Evolutionary conservation across 1,140 invertebrate genomes (phyloP).

Genomic region (Drosophila albomicans): DNA sequence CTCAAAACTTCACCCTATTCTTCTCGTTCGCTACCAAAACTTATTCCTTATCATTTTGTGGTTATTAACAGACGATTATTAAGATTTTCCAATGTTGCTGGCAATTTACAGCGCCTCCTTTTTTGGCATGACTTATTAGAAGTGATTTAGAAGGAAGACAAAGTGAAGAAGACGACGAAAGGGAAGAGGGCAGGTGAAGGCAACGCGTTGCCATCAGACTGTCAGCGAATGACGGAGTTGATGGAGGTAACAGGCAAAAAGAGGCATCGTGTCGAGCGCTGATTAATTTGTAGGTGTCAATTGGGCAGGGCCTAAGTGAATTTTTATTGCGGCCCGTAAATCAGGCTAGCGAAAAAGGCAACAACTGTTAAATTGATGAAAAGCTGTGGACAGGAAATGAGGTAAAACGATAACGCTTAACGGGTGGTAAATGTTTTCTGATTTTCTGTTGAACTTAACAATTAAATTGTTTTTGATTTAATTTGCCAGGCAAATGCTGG

Average conservation of each 20-base stretch:
- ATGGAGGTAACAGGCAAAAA: constrained; percentile 18
- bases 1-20: not conserved
- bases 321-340: constrained; percentile 74
- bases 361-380: constrained; percentile 7
- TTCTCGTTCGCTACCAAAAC: not conserved
- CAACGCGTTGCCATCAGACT: constrained; percentile 8
- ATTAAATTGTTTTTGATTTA: constrained; percentile 67
- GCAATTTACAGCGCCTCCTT: constrained; percentile 64
- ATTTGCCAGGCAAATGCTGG: constrained; percentile 54
- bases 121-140: constrained; percentile 72
- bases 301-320: constrained; percentile 65
- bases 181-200: not conserved
- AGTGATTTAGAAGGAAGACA: constrained; percentile 58
- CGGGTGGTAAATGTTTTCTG: constrained; percentile 16
- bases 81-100: constrained; percentile 32
- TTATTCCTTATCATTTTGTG: constrained; percentile 55
- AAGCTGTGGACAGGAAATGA: constrained; percentile 2
- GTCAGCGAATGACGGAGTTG: constrained; percentile 13
- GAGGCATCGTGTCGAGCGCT: constrained; percentile 32
- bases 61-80: constrained; percentile 65
- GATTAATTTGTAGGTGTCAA: constrained; percentile 79
- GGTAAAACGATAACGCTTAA: constrained; percentile 22
- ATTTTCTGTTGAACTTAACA: constrained; percentile 39
- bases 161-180: too few species aligned
- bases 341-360: constrained; percentile 42